Base-by-base conservation (phyloP, 2,888 invertebrate species). In the Ceratothoa steindachneri region DNA sequence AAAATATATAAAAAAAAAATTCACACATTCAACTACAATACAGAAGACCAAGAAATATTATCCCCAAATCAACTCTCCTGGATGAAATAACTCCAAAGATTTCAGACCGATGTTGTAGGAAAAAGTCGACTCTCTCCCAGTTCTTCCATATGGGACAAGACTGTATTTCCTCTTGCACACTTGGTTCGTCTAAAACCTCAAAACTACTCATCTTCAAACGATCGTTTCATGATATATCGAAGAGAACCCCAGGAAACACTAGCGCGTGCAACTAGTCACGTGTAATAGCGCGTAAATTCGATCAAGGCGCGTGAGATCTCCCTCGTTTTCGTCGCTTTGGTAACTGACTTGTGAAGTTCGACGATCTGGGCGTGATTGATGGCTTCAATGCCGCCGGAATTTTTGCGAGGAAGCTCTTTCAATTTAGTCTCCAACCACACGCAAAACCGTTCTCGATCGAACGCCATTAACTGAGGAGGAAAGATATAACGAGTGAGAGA, bases 211-310 rank as follows among this genome's bases (percentile, higher is more conserved):
- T n/a, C n/a, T n/a, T n/a, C n/a, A n/a, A n/a, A n/a, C n/a, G n/a
- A n/a, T n/a, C n/a, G n/a, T n/a, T n/a, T n/a, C n/a, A n/a, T n/a
- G n/a, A n/a, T n/a, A n/a, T n/a, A n/a, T n/a, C n/a, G n/a, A n/a
- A n/a, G n/a, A n/a, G n/a, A n/a, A n/a, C n/a, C n/a, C n/a, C n/a
- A n/a, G n/a, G n/a, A n/a, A n/a, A 41, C 15, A 15, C 41, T 41
- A 41, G 7, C 5, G 15, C 15, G 41, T 24, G 24, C 27, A 60
- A 60, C 27, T 60, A 15, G 55, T 89, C 89, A 95, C 88, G 94
- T 93, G 86, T 92, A 96, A 70, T 95, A 88, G 81, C 93, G 88
- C 69, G 93, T 90, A 84, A 96, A 93, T 83, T 93, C 93, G 83
- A 92, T 89, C 68, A 96, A 86, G 74, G 93, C 89, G 82, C 90